phyloP scores from a whole-genome alignment of 2,888 invertebrate genomes.

The Stenchaetothrips biformis region DNA sequence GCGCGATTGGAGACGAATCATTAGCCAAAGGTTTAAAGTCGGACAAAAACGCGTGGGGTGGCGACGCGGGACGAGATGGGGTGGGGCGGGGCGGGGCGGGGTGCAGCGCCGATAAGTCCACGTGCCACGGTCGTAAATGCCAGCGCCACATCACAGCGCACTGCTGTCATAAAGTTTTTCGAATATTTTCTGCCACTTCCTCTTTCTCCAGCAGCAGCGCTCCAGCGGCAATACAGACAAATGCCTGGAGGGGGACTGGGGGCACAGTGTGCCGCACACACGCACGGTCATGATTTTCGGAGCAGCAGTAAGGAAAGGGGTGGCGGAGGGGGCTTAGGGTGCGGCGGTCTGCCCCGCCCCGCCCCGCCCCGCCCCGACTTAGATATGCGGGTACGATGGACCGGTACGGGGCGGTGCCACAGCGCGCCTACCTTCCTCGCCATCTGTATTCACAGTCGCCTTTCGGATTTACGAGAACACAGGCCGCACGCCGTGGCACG shows the following conservation, averaged over 20 bases:
- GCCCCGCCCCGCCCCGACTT: neutral
- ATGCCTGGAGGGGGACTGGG: neutral
- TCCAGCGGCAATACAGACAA: neutral
- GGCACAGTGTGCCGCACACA: neutral
- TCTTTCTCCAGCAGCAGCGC: neutral
- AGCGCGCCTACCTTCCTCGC: neutral
- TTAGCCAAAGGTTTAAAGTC: neutral
- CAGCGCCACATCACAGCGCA: neutral
- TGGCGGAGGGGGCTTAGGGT: neutral
- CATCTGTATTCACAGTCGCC: neutral
- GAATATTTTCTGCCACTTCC: slow-evolving; percentile 24
- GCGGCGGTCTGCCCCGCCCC: neutral
- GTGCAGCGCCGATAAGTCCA: neutral
- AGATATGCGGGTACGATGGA: neutral
- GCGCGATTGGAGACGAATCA: slow-evolving; percentile 20
- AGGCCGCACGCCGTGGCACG: too few species aligned
- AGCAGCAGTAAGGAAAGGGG: too few species aligned
- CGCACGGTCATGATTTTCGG: too few species aligned
- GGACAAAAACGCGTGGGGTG: neutral
- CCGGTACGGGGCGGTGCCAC: too few species aligned
- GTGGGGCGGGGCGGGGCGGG: neutral
- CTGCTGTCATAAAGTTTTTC: slow-evolving; percentile 22
- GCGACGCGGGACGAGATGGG: neutral
- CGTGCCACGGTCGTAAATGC: slow-evolving; percentile 22
- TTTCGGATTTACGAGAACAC: neutral